Evolutionary conservation across 2,888 invertebrate genomes (phyloP).

Genomic region (Dinocampus coccinellae): DNA sequence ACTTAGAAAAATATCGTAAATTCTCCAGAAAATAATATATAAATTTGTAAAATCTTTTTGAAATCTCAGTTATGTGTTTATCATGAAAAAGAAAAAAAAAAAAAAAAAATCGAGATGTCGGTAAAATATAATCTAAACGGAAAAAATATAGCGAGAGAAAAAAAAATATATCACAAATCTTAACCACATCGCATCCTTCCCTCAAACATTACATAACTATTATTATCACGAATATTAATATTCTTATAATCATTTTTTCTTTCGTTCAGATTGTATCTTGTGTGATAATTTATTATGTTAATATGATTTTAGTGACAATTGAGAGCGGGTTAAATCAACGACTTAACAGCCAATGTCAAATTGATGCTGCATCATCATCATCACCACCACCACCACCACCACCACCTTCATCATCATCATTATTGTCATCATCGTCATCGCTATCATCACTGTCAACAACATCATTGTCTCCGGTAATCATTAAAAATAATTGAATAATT

Average conservation of each 20-base stretch:
- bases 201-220: not conserved
- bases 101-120: too few species aligned
- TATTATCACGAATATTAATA: not conserved
- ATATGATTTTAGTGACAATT: conserved; percentile 55
- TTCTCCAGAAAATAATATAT: too few species aligned
- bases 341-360: conserved; percentile 51
- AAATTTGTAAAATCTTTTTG: too few species aligned
- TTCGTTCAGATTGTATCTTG: not conserved
- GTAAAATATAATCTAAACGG: too few species aligned
- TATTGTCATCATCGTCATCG: too few species aligned
- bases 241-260: not conserved
- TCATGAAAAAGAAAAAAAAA: too few species aligned
- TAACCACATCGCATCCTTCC: conserved; percentile 29
- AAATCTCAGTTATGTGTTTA: too few species aligned
- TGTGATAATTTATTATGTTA: not conserved
- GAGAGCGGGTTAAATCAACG: conserved; percentile 55
- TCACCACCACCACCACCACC: conserved; percentile 55
- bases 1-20: too few species aligned
- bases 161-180: not conserved
- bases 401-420: too few species aligned
- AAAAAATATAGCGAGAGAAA: not conserved
- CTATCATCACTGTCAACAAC: too few species aligned
- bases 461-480: too few species aligned
- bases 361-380: conserved; percentile 59
- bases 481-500: too few species aligned